phyloP scores from a whole-genome alignment of 2,113 vertebrate species.

The Alligator mississippiensis region DNA sequence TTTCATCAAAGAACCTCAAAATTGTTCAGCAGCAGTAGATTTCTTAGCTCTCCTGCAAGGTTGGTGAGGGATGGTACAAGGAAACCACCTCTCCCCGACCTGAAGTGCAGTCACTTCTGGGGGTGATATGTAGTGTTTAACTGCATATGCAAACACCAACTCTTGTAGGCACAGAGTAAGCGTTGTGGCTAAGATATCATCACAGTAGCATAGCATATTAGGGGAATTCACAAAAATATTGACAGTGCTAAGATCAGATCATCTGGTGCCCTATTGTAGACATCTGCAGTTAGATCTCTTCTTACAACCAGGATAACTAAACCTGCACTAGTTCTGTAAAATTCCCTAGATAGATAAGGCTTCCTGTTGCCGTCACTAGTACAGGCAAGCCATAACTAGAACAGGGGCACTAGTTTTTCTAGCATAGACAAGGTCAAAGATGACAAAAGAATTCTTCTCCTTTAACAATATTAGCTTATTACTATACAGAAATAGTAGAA shows the following conservation, averaged over 20 bases:
- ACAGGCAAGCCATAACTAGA: not conserved
- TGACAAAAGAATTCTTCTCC: not conserved
- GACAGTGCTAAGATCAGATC: not conserved
- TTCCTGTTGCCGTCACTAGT: not conserved
- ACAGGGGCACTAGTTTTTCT: not conserved
- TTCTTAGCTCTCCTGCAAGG: not conserved
- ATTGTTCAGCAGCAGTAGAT: not conserved
- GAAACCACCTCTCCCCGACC: not conserved
- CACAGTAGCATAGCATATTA: not conserved
- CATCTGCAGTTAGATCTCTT: not conserved
- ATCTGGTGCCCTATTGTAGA: not conserved
- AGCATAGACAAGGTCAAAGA: not conserved
- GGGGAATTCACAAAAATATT: not conserved
- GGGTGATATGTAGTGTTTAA: not conserved
- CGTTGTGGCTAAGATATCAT: not conserved
- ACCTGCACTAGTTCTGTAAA: not conserved
- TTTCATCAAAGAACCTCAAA: conserved; percentile 7
- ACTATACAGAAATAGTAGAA: not conserved
- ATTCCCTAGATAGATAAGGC: not conserved
- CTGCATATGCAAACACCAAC: not conserved
- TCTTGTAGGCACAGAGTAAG: not conserved
- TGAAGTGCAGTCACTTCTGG: not conserved
- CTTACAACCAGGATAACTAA: not conserved
- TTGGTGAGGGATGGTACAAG: not conserved
- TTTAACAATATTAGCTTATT: not conserved